Conservation (phyloP, 2,888 invertebrate genomes). For the Rhogogaster chlorosoma region DNA sequence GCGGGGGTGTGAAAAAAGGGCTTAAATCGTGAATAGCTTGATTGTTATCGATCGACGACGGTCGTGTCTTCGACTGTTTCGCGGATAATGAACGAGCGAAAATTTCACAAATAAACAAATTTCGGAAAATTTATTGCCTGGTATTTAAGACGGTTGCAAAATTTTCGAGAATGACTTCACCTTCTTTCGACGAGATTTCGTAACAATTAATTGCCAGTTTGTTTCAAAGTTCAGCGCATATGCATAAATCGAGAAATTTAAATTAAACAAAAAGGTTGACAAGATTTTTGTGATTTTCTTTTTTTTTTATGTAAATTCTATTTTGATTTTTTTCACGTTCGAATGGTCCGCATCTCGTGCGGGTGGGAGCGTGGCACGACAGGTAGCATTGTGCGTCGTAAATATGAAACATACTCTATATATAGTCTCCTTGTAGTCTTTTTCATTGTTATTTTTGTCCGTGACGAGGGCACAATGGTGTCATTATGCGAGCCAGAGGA, state of each 20-base stretch:
- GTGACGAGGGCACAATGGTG: constrained; percentile 49
- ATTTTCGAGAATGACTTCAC: no score
- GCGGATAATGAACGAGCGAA: no score
- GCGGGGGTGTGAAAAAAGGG: constrained; percentile 1
- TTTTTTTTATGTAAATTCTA: not conserved
- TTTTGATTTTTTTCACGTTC: not conserved
- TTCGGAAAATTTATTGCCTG: no score
- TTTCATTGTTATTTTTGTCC: constrained; percentile 45
- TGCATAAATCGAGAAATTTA: not conserved
- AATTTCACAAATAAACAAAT: no score
- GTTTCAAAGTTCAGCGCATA: not conserved
- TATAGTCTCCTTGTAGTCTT: constrained; percentile 27
- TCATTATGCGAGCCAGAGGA: constrained; percentile 42
- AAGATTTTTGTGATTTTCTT: not conserved
- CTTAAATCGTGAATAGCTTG: not conserved
- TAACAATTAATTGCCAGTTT: no score
- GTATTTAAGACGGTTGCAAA: no score
- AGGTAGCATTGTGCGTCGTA: constrained; percentile 47
- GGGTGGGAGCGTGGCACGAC: constrained; percentile 2
- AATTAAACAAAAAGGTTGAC: not conserved
- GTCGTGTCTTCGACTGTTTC: no score
- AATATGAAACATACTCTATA: constrained; percentile 45
- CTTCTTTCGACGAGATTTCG: no score
- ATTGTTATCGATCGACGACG: not conserved
- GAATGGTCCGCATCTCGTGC: constrained; percentile 18